Evolutionary conservation across 2,797 vertebrate genomes (phyloP).

Genomic region (Podargus strigoides): DNA sequence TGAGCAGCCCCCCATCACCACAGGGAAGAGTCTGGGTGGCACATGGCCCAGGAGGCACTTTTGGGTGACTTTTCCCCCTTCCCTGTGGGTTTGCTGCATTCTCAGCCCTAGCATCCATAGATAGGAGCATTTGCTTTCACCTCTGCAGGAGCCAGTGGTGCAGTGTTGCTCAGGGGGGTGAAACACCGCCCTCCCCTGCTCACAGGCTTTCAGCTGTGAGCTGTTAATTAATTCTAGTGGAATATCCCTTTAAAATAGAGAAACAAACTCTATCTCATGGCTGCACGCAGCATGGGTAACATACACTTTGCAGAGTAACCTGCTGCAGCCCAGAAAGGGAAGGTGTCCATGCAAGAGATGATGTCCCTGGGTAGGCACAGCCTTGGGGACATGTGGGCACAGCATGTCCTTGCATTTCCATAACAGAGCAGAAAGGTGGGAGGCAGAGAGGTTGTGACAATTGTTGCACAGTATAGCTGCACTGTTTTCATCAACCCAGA

Average conservation of each 20-base stretch:
- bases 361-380: neutral
- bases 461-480: neutral
- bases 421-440: neutral
- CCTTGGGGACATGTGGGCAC: neutral
- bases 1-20: slow-evolving; percentile 18
- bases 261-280: neutral
- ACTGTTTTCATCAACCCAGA: neutral
- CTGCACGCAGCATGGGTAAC: neutral
- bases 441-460: neutral
- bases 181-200: neutral
- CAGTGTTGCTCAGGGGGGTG: neutral
- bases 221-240: neutral
- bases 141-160: neutral
- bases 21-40: neutral
- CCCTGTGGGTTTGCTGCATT: neutral
- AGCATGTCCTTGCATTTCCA: neutral
- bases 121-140: neutral
- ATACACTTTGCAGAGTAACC: neutral
- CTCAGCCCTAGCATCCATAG: neutral
- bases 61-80: neutral
- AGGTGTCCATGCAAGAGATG: neutral
- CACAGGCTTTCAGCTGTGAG: neutral
- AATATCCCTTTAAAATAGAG: neutral
- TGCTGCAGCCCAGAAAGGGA: neutral
- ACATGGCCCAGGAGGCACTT: neutral